Conservation (phyloP, 2,888 invertebrate genomes). For the Amblyjoppa proteus region DNA sequence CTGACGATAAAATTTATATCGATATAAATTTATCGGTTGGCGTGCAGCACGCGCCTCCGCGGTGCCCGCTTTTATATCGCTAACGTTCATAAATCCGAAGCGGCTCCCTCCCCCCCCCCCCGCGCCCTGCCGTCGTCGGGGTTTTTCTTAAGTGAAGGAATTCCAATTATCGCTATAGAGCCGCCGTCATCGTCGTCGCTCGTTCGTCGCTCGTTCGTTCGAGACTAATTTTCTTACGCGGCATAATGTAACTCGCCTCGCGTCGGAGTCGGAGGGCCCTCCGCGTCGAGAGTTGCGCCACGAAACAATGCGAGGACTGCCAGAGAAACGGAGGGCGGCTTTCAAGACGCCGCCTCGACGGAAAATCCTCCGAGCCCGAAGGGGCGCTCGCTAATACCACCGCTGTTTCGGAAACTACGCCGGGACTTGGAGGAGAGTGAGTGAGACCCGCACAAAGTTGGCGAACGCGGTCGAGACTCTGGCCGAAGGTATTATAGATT, state of each 20-base stretch:
- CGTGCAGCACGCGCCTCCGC: conserved; percentile 61
- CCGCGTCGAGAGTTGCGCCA: conserved; percentile 18
- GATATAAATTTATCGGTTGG: conserved; percentile 65
- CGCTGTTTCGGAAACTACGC: conserved; percentile 62
- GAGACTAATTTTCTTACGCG: conserved; percentile 53
- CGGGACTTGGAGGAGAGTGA: conserved; percentile 25
- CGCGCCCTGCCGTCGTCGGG: conserved; percentile 10
- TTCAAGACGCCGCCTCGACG: neutral
- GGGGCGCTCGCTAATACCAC: conserved; percentile 65
- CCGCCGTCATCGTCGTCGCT: conserved; percentile 25
- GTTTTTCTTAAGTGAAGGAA: conserved; percentile 43
- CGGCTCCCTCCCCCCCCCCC: neutral
- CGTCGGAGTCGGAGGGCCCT: conserved; percentile 9
- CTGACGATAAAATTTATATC: conserved; percentile 63
- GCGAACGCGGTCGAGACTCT: conserved; percentile 66
- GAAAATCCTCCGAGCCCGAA: neutral
- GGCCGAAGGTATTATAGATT: conserved; percentile 51
- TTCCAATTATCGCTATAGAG: conserved; percentile 60
- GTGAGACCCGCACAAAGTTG: conserved; percentile 42
- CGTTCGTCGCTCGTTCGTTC: conserved; percentile 31
- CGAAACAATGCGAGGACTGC: conserved; percentile 25
- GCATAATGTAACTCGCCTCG: conserved; percentile 39
- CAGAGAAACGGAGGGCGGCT: neutral
- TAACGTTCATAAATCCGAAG: conserved; percentile 49
- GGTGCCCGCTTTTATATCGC: conserved; percentile 49